Evolutionary conservation across 2,113 vertebrate species (phyloP).

Genomic region (Equus quagga): DNA sequence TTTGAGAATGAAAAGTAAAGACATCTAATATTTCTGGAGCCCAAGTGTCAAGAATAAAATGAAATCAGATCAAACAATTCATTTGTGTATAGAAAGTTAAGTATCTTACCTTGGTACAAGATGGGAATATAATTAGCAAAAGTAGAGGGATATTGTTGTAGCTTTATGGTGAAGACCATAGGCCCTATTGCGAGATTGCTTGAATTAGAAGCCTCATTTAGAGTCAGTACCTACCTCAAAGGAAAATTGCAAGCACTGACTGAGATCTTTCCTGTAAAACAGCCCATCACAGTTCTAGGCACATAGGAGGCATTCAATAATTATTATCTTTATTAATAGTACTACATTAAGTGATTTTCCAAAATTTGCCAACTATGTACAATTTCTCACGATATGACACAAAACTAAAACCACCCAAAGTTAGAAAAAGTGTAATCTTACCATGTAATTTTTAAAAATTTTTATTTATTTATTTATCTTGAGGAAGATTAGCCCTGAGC

Average conservation of each 20-base stretch:
- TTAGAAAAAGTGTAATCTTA: not conserved
- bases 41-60: not conserved
- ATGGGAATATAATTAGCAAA: not conserved
- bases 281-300: not conserved
- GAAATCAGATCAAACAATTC: not conserved
- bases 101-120: not conserved
- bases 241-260: not conserved
- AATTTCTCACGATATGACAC: not conserved
- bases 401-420: not conserved
- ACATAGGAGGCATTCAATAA: rapidly evolving
- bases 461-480: too few species aligned
- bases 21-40: not conserved
- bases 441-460: too few species aligned
- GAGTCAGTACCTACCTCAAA: not conserved
- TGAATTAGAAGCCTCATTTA: not conserved
- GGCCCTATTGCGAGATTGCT: not conserved
- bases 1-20: not conserved
- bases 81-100: not conserved
- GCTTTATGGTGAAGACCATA: not conserved
- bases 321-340: not conserved
- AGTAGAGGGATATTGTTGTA: not conserved
- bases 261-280: not conserved
- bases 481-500: too few species aligned
- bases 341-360: not conserved
- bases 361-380: not conserved